A percentile compares a stretch with the other conserved stretches of the same genome.
Evolutionary conservation across 1,140 invertebrate species (phyloP).

Genomic region (Himalopsyche phryganea): DNA sequence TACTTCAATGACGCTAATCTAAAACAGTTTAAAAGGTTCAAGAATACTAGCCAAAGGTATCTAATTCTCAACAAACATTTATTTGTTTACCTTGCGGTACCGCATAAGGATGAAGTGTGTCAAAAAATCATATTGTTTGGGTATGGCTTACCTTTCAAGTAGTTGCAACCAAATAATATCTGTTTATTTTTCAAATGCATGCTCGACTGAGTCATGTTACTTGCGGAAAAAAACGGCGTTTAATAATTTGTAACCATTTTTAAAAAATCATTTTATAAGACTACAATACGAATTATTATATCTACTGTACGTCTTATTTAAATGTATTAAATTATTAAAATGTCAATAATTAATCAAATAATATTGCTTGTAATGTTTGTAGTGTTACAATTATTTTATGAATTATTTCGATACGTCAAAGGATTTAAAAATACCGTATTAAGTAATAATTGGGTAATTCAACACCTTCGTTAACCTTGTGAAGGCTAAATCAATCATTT

Average conservation of each 20-base stretch:
- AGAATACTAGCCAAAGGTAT: not conserved
- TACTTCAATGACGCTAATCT: not conserved
- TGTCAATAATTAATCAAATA: too few relatives aligned
- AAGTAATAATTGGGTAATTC: too few relatives aligned
- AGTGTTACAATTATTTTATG: too few relatives aligned
- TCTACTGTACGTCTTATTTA: too few relatives aligned
- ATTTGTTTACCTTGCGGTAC: constrained; percentile 18
- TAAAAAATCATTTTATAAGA: too few relatives aligned
- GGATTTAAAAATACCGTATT: too few relatives aligned
- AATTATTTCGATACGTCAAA: too few relatives aligned
- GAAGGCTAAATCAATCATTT: too few relatives aligned
- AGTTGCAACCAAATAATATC: constrained; percentile 6
- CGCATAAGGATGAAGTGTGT: constrained; percentile 5
- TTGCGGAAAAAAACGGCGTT: not conserved
- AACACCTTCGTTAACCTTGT: too few relatives aligned
- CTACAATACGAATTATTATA: too few relatives aligned
- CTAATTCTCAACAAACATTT: constrained; percentile 1
- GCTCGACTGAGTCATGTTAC: constrained; percentile 2
- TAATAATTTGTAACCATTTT: not conserved
- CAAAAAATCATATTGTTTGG: not conserved
- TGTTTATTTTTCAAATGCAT: not conserved
- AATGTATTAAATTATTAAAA: too few relatives aligned
- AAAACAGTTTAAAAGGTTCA: not conserved
- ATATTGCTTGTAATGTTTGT: too few relatives aligned
- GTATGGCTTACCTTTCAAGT: constrained; percentile 5